Evolutionary conservation across 2,113 vertebrate species (phyloP).

Genomic region (Ancistrus triradiatus): DNA sequence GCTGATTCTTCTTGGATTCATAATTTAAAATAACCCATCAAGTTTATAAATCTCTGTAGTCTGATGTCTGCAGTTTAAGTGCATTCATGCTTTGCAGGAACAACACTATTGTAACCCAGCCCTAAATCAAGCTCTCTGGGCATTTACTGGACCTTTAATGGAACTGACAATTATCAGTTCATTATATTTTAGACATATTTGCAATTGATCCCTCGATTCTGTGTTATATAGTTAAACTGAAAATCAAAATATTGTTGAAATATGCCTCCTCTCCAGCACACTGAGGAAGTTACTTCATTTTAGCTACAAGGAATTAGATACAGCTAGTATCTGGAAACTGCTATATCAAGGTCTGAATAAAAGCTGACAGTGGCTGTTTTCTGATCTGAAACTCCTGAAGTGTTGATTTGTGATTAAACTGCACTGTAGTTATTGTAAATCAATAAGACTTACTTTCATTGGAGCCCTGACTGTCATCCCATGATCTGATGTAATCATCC

Average conservation of each 20-base stretch:
- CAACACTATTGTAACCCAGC: constrained; percentile 47
- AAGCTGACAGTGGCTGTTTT: not conserved
- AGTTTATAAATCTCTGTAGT: constrained; percentile 14
- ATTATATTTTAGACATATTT: constrained; percentile 58
- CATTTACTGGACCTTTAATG: constrained; percentile 47
- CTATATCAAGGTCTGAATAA: constrained; percentile 20
- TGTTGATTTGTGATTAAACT: not conserved
- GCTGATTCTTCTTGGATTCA: not conserved
- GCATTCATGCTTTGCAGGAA: constrained; percentile 46
- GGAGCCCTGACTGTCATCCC: constrained; percentile 83
- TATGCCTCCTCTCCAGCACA: constrained; percentile 35
- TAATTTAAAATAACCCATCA: constrained; percentile 24
- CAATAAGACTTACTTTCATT: constrained; percentile 77
- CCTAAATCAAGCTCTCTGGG: constrained; percentile 49
- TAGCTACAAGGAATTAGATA: constrained; percentile 51
- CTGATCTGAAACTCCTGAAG: not conserved
- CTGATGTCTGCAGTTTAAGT: constrained; percentile 36
- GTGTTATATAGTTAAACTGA: constrained; percentile 54
- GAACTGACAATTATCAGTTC: constrained; percentile 63
- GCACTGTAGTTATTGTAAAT: constrained; percentile 1
- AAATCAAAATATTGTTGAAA: constrained; percentile 55
- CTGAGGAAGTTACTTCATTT: constrained; percentile 56
- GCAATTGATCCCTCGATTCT: constrained; percentile 62
- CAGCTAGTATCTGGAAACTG: constrained; percentile 41
- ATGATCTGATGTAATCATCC: constrained; percentile 89